phyloP scores from a whole-genome alignment of 2,888 invertebrate species.

The Odontothrips loti region DNA sequence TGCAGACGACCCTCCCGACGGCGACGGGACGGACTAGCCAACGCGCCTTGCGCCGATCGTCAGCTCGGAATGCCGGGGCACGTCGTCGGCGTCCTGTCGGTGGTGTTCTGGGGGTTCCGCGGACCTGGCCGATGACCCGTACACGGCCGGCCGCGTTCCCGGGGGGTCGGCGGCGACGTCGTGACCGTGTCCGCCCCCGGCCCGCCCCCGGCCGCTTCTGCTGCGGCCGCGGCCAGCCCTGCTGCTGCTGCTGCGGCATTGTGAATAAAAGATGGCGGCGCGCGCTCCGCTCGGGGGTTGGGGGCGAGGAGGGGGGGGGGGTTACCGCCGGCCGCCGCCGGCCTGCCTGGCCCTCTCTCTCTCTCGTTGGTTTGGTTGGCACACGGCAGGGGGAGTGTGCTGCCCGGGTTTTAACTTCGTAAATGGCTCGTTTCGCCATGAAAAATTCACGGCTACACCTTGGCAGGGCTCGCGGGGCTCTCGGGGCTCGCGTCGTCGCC shows the following conservation, averaged over 20 bases:
- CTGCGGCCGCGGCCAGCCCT: background rate
- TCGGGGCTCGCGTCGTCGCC: background rate
- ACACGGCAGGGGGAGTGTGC: background rate
- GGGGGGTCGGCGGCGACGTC: background rate
- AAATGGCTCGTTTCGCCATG: conserved; percentile 24
- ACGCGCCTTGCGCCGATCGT: too few species aligned
- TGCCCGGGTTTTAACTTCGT: conserved; percentile 17
- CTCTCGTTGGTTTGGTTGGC: background rate
- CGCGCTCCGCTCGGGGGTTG: background rate
- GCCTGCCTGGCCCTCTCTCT: too few species aligned
- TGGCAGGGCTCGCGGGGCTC: background rate
- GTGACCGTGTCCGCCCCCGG: background rate
- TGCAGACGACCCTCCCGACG: too few species aligned
- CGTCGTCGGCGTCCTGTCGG: too few species aligned
- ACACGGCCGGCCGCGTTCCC: background rate
- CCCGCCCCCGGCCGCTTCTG: background rate
- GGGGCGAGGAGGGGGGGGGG: background rate
- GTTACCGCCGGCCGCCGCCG: background rate
- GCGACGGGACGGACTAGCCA: too few species aligned
- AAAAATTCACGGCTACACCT: conserved; percentile 25
- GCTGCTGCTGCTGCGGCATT: background rate
- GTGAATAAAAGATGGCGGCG: conserved; percentile 16
- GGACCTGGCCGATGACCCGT: too few species aligned
- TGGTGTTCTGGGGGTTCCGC: too few species aligned
- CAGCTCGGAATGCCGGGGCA: too few species aligned